phyloP scores from a whole-genome alignment of 2,113 vertebrate species.

The Spea multiplicata region DNA sequence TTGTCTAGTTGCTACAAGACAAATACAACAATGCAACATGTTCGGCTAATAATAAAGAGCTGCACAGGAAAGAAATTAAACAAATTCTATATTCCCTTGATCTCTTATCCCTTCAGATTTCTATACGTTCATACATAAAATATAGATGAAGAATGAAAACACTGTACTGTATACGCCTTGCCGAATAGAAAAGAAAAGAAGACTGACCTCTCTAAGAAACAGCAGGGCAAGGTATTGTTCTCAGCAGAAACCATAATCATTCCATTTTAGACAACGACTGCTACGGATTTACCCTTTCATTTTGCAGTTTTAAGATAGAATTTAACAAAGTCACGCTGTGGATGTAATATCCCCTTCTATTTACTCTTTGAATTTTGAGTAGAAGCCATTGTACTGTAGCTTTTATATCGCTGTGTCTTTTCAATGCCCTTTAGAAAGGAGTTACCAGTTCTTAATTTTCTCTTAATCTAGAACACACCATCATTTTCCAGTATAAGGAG shows the following conservation, averaged over 20 bases:
- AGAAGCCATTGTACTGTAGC: not conserved
- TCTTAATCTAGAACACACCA: not conserved
- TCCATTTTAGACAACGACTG: not conserved
- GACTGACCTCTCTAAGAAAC: conserved; percentile 54
- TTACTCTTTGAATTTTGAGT: not conserved
- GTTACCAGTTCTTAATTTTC: not conserved
- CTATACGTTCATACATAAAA: no score
- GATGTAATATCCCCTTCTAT: not conserved
- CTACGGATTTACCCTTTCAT: not conserved
- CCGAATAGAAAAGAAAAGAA: not conserved
- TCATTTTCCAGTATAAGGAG: not conserved
- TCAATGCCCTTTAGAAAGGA: not conserved
- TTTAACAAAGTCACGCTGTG: conserved; percentile 5
- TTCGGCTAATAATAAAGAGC: not conserved
- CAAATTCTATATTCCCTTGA: no score
- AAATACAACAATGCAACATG: not conserved
- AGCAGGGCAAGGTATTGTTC: not conserved
- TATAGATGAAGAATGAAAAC: no score
- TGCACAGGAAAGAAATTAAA: no score
- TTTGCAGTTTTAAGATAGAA: conserved; percentile 5
- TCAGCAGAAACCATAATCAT: not conserved
- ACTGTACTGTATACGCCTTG: no score
- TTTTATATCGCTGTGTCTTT: not conserved
- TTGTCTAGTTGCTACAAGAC: not conserved
- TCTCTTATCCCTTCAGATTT: no score